Base-by-base conservation (phyloP, 2,888 invertebrate species). In the Yponomeuta plumbellus region DNA sequence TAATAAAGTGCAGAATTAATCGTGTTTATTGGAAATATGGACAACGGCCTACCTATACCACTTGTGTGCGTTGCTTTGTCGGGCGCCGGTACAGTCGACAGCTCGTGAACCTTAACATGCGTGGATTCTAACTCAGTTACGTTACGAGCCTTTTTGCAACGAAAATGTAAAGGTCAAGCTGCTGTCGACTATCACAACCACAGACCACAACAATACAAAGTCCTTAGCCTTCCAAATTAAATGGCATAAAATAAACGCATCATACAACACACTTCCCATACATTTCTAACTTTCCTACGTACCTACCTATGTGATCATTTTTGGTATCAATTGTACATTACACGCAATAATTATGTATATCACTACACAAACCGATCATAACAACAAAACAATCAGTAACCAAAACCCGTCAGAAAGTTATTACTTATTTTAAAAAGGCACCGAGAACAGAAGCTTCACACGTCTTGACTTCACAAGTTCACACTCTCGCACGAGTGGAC, bases 21-120 rank as follows among this genome's bases (percentile, higher is more conserved):
- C n/a, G 39, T 65, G 65, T 39, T 59, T 34, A 65, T 65, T 39
- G 65, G 65, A 65, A 65, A 65, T 65, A 65, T 65, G 65, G 65
- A 65, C 65, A 65, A 22, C 40, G n/a, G 57, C 34, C 34, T 34
- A 64, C 56, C 52, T 11, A 62, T 11, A 11, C 11, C 59, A 21
- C 20, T 23, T 20, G 23, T 59, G 59, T 59, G 59, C 59, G 59
- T 59, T 20, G 59, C 20, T 21, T 58, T 21, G n/a, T 58, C 11
- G 44, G 34, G 34, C 56, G 21, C 17, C 20, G 57, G 20, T 57
- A 34, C 34, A 34, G 34, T 5, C 8, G 34, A 5, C 34, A 34
- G 34, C 34, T 34, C 34, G 34, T 8, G 34, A 34, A 34, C 34
- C 34, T 34, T 34, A 8, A 34, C 4, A 34, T 8, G 34, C 34